Evolutionary conservation across 2,797 vertebrate species (phyloP).

Genomic region (Myripristis murdjan): DNA sequence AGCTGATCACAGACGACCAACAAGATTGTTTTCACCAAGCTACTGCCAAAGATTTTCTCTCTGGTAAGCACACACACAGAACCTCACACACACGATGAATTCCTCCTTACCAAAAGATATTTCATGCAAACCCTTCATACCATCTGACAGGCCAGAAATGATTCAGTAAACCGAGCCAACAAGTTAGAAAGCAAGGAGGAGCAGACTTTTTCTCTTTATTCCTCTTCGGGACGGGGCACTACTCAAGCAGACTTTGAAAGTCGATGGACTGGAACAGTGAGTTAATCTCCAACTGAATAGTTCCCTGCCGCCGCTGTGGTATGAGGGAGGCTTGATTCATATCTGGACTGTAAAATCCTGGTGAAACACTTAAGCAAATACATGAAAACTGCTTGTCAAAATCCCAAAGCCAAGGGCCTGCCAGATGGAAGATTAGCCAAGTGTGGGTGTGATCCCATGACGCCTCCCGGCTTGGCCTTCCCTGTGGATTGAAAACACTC

Average conservation of each 20-base stretch:
- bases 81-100: constrained; percentile 32
- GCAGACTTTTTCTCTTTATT: constrained; percentile 6
- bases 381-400: not conserved
- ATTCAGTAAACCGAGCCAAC: constrained; percentile 19
- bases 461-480: not conserved
- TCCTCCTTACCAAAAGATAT: constrained; percentile 10
- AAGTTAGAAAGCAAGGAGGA: constrained; percentile 6
- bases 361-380: not conserved
- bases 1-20: constrained; percentile 14
- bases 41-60: constrained; percentile 1
- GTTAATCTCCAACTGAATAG: constrained; percentile 20
- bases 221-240: constrained; percentile 1
- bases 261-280: constrained; percentile 17
- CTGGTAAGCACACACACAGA: not conserved
- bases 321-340: not conserved
- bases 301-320: not conserved
- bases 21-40: constrained; percentile 3
- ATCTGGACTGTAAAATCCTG: constrained; percentile 11
- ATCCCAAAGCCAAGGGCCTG: not conserved
- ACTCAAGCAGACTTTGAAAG: constrained; percentile 27
- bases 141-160: constrained; percentile 23
- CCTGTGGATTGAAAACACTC: not conserved
- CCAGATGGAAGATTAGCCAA: not conserved
- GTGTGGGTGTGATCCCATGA: not conserved
- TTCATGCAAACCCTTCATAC: constrained; percentile 20